Evolutionary conservation across 2,888 invertebrate species (phyloP), one percentile per base, ranked within the genome.

Genomic region (Artemia sp.): DNA sequence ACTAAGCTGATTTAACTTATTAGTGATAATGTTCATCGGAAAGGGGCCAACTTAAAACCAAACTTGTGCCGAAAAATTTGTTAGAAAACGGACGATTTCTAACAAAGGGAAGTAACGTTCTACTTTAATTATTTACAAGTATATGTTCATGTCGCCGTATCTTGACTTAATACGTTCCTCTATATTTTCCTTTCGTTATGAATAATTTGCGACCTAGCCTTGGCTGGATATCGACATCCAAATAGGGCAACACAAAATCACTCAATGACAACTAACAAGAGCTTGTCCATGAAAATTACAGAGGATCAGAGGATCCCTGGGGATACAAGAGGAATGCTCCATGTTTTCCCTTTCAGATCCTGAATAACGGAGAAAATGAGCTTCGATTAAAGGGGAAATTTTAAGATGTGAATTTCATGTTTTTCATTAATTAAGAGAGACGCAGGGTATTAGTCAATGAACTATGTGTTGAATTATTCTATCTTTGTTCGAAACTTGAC

Each of bases 281-380:
- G 64, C 64, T 58, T 58, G 64, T 58, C 64, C 64, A 58, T 58
- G 64, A 58, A 58, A 58, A 58, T 58, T 58, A 58, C 64, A 58
- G 14, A 58, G 11, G 64, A 58, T 19, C 64, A 9, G 64, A 24
- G 9, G 64, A 58, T 58, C 64, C 64, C 64, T n/a, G 64, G 64
- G 64, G 64, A 58, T 58, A 58, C 64, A 58, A 58, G 64, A 58
- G 64, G 64, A 58, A 10, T 58, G 64, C 24, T 24, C 14, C 64
- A 58, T 58, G 64, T 58, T 58, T 19, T 58, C 64, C 64, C 64
- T 19, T 24, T 58, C 64, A 19, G 14, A n/a, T 58, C 14, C 64
- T 58, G 64, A 58, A 58, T 58, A 58, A 58, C 64, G 64, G n/a
- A 24, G 64, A 58, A 58, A 58, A 58, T 58, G 64, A 58, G 64